phyloP scores from a whole-genome alignment of 2,888 invertebrate genomes.

The Pammene fasciana region DNA sequence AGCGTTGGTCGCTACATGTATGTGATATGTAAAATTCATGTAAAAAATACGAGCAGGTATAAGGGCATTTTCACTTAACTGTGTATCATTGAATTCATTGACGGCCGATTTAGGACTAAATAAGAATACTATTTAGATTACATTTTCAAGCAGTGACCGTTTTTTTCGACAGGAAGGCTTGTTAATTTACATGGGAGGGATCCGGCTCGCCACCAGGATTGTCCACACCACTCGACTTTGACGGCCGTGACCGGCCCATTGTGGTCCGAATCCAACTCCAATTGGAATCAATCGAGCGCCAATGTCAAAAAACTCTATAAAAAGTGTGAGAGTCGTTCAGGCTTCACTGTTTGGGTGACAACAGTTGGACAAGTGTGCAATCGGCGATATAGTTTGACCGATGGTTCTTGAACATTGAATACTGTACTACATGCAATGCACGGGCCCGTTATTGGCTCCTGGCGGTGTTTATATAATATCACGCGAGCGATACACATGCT shows the following conservation, averaged over 20 bases:
- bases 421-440: no score
- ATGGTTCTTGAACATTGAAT: slow-evolving; percentile 48
- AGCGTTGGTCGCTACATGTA: no score
- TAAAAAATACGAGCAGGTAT: no score
- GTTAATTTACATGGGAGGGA: slow-evolving; percentile 51
- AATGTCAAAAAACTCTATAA: slow-evolving; percentile 69
- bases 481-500: no score
- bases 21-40: no score
- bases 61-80: no score
- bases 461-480: no score
- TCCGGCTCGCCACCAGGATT: slow-evolving; percentile 53
- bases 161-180: slow-evolving; percentile 54
- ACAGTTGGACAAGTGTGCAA: slow-evolving; percentile 63
- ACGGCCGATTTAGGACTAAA: no score
- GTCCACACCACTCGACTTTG: slow-evolving; percentile 59
- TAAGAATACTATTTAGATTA: not conserved
- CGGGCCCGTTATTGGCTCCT: not conserved
- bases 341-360: slow-evolving; percentile 66
- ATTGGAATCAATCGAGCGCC: slow-evolving; percentile 67
- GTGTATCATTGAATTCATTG: no score
- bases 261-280: slow-evolving; percentile 65
- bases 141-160: slow-evolving; percentile 1
- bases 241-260: slow-evolving; percentile 72
- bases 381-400: slow-evolving; percentile 51
- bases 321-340: slow-evolving; percentile 67